Evolutionary conservation across 2,113 vertebrate species (phyloP).

Genomic region (Motacilla tschutschensis): DNA sequence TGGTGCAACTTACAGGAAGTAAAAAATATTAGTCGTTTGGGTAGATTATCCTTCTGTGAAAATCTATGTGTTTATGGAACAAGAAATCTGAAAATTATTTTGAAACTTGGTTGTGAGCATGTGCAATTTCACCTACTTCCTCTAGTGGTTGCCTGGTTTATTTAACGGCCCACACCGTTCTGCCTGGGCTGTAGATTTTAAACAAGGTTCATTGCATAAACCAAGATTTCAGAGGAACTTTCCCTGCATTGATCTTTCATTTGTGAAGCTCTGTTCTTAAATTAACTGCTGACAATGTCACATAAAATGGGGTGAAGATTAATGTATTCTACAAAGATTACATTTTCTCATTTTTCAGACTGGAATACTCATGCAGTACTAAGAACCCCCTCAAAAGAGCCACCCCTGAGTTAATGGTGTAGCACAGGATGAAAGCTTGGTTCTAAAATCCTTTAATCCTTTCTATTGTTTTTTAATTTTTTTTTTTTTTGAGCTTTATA

Average conservation of each 20-base stretch:
- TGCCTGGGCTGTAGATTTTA: neutral
- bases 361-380: neutral
- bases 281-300: slow-evolving; percentile 28
- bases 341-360: slow-evolving; percentile 28
- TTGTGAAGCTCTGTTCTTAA: slow-evolving; percentile 9
- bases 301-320: slow-evolving; percentile 17
- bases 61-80: neutral
- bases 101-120: neutral
- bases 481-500: neutral
- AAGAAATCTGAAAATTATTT: neutral
- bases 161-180: neutral
- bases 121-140: neutral
- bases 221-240: neutral
- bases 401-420: neutral
- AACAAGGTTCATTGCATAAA: neutral
- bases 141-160: neutral
- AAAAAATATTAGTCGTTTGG: neutral
- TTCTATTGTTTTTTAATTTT: neutral
- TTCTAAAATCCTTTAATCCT: slow-evolving; percentile 7
- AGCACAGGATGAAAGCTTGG: neutral
- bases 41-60: neutral
- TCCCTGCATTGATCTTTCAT: neutral
- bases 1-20: neutral
- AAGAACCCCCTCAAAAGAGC: neutral
- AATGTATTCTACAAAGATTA: slow-evolving; percentile 32